These are phyloP conservation scores for Archilochus colubris DNA, from an alignment of 2,113 vertebrate genomes.

Conservation along the genomic window DNA sequence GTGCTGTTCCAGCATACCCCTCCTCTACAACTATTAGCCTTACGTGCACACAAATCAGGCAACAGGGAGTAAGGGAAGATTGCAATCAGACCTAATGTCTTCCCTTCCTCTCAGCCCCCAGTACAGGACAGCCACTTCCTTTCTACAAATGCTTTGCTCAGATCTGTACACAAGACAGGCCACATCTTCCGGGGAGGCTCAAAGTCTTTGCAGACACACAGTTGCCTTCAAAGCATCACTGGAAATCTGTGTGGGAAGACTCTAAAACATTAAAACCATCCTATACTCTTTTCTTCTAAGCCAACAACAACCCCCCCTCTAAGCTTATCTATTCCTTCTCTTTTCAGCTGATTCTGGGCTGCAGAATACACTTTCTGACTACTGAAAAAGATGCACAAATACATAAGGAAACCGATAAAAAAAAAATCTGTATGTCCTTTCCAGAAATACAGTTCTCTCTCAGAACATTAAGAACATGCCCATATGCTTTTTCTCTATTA, in stretches of 20 bases:
- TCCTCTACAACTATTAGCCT: not conserved
- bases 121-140: constrained; percentile 78
- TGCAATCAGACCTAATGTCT: constrained; percentile 51
- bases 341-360: constrained; percentile 44
- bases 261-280: constrained; percentile 76
- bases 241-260: constrained; percentile 89
- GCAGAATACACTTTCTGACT: constrained; percentile 37
- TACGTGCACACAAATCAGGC: not conserved
- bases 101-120: constrained; percentile 53
- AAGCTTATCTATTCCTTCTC: constrained; percentile 47
- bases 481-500: not conserved
- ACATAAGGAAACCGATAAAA: not conserved
- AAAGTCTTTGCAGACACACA: constrained; percentile 65
- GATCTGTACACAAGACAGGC: constrained; percentile 84
- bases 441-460: not conserved
- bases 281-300: constrained; percentile 49
- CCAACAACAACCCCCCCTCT: not conserved
- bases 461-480: not conserved
- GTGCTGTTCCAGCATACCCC: not conserved
- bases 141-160: constrained; percentile 75
- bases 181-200: constrained; percentile 75
- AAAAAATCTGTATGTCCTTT: not conserved
- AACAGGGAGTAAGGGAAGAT: constrained; percentile 45
- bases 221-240: constrained; percentile 85
- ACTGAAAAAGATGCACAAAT: not conserved